Evolutionary conservation across 35 echinoderm and acorn worm species (phyloP), one percentile per base, ranked within the genome.

Genomic region (Apostichopus californicus): DNA sequence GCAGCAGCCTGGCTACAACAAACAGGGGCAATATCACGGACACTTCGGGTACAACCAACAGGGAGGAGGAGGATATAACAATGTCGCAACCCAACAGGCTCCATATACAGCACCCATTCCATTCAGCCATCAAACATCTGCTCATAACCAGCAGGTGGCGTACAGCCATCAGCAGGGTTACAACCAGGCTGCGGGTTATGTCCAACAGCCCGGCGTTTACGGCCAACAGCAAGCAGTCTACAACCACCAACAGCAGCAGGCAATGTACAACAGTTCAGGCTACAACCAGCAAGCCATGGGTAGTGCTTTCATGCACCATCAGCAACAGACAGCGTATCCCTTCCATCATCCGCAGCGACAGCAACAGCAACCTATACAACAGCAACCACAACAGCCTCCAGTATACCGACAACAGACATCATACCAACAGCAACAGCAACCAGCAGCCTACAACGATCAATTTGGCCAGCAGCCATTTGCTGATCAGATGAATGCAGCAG

Each of bases 401-500:
- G 63, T 77, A 9, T 94, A 89, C 28, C 87, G 28, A 79, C 85
- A 94, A 26, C 87, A 66, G 75, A 79, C 55, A 55, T 93, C 57
- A n/a, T 90, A 56, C 52, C 66, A 56, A 80, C 77, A 81, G 66
- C 66, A 56, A 80, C 77, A 81, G 66, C 78, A 56, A 73, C 18
- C 78, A 84, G 53, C 81, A 75, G 81, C 73, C 8, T 68, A 77
- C 71, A 88, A 78, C 52, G 90, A 95, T 46, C 90, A 95, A 12
- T 84, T 92, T 65, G 83, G 83, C 8, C 94, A 95, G 72, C 94
- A 95, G 26, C 94, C 89, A 59, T 91, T 91, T 79, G 89, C 52
- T 7, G 89, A 95, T 57, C 94, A 95, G 60, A 77, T 84, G n/a
- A 78, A 56, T 2, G 46, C n/a, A 23, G 73, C 61, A 65, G 89